These are phyloP conservation scores for Drosophila nebulosa DNA, from an alignment of 1,140 invertebrate species.

Conservation along the genomic window DNA sequence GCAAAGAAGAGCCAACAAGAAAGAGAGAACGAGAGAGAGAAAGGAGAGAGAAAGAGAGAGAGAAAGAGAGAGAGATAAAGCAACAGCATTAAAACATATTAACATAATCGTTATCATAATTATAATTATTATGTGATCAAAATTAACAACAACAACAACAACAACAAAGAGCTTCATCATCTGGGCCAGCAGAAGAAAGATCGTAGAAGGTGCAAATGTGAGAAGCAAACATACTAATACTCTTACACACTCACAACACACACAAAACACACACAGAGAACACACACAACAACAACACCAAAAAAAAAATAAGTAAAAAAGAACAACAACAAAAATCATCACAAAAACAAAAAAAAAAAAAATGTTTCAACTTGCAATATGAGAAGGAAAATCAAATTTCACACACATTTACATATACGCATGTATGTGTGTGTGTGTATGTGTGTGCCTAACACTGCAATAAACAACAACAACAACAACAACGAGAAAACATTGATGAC, in stretches of 20 bases:
- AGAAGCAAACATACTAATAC: background rate
- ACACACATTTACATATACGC: slow-evolving; percentile 25
- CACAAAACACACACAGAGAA: background rate
- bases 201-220: slow-evolving; percentile 10
- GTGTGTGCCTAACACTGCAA: slow-evolving; percentile 4
- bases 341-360: background rate
- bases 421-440: slow-evolving; percentile 2
- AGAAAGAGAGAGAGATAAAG: no score
- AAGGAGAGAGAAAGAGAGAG: background rate
- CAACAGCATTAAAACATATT: slow-evolving; percentile 3
- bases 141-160: slow-evolving; percentile 27
- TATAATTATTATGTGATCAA: slow-evolving; percentile 42
- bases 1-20: slow-evolving; percentile 6
- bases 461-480: no score
- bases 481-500: slow-evolving; percentile 1
- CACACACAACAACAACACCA: background rate
- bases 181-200: background rate
- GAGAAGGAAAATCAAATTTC: slow-evolving; percentile 24
- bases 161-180: background rate
- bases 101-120: slow-evolving; percentile 23
- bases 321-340: background rate
- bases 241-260: background rate
- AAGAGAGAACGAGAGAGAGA: background rate
- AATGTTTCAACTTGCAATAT: slow-evolving; percentile 18
- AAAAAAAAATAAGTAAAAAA: background rate